Base-by-base conservation (phyloP, 2,113 vertebrate species). In the Spermophilus dauricus region DNA sequence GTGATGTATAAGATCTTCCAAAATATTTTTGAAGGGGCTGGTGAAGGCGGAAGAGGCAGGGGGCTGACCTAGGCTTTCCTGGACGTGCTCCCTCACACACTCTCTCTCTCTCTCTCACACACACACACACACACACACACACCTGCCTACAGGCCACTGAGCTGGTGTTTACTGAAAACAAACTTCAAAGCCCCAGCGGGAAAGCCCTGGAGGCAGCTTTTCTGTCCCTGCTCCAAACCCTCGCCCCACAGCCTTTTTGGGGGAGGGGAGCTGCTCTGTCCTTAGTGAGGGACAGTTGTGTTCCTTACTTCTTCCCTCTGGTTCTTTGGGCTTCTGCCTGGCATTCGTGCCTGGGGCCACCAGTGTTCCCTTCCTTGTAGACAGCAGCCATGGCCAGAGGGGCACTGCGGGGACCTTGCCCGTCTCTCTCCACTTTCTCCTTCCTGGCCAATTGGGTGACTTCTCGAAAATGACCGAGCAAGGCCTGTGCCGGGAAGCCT, bases 121-220 rank as follows among this genome's bases (percentile, higher is more conserved):
- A 86, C 67, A 69, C 67, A 45, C 20, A 65, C 42, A 73, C 28
- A 37, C 13, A 28, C 84, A 45, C 67, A 51, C 48, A 51, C 48
- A 2, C 48, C 48, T 53, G 51, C 51, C 93, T 70, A 32, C 2
- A 11, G 85, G 56, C 70, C 80, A 1, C 26, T 70, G 67, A 72
- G 37, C 39, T 85, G 8, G 34, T 37, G 39, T 83, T 98, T 91
- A 95, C 92, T 80, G 87, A 82, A 98, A 95, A 96, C 80, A 95
- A n/a, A 90, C 94, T 96, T 97, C 94, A 95, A 93, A 97, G 87
- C 76, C 81, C 34, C 22, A n/a, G n/a, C 32, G 67, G 90, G 22
- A 53, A 87, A 96, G 88, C 70, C 93, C 81, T 34, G 14, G 45
- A 87, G 92, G 93, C 73, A 84, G 58, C 42, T 69, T 95, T 94